phyloP scores from a whole-genome alignment of 1,140 invertebrate genomes.

The Vanessa tameamea region DNA sequence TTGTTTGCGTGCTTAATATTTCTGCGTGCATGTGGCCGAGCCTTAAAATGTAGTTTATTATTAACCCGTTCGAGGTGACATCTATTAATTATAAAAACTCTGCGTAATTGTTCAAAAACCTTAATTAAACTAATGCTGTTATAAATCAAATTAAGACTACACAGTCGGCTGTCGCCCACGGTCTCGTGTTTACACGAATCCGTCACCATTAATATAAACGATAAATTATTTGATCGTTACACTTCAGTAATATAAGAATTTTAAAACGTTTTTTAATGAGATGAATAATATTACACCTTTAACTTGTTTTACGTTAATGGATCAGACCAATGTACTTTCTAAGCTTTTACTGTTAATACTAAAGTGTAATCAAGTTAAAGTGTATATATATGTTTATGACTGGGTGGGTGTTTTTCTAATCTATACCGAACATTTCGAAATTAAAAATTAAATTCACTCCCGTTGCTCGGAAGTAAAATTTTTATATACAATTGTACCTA shows the following conservation, averaged over 20 bases:
- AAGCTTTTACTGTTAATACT: not conserved
- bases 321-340: not conserved
- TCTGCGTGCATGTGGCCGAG: not conserved
- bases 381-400: not conserved
- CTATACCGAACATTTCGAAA: too few relatives aligned
- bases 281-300: not conserved
- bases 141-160: slow-evolving; percentile 17
- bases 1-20: not conserved
- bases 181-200: not conserved
- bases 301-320: not conserved
- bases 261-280: slow-evolving; percentile 8
- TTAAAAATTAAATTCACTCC: too few relatives aligned
- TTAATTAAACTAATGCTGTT: slow-evolving; percentile 31
- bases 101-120: slow-evolving; percentile 24
- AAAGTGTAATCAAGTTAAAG: not conserved
- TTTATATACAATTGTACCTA: too few relatives aligned
- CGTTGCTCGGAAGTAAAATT: too few relatives aligned
- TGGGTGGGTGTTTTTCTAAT: too few relatives aligned
- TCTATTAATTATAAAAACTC: slow-evolving; percentile 14
- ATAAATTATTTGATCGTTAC: slow-evolving; percentile 12
- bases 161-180: not conserved
- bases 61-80: not conserved
- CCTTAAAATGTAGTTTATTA: not conserved
- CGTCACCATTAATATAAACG: not conserved
- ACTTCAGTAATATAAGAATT: slow-evolving; percentile 9